Evolutionary conservation across 2,888 invertebrate genomes (phyloP).

Genomic region (Bedellia somnulentella): DNA sequence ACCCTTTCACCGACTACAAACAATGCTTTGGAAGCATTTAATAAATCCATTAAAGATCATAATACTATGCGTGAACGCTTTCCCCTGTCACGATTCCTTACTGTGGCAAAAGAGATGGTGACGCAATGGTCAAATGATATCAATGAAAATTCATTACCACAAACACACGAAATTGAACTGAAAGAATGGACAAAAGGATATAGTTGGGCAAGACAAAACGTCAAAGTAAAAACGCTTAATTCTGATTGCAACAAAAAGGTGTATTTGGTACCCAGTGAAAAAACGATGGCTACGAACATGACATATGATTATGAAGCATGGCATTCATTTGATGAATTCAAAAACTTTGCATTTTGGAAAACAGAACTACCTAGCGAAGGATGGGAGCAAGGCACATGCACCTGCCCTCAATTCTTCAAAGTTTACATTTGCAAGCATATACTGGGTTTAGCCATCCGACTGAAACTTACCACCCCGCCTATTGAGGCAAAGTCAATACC

Average conservation of each 20-base stretch:
- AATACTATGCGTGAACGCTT: conserved; percentile 9
- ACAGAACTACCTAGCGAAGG: conserved; percentile 3
- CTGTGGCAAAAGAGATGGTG: conserved; percentile 8
- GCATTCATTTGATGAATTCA: conserved; percentile 8
- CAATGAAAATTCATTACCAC: not conserved
- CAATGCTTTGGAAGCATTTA: conserved; percentile 10
- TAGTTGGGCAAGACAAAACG: conserved; percentile 2
- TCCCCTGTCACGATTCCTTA: conserved; percentile 10
- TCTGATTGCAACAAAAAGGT: not conserved
- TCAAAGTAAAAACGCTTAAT: not conserved
- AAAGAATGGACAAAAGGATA: conserved; percentile 9
- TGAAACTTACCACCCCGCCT: conserved; percentile 9
- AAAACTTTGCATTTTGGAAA: conserved; percentile 5
- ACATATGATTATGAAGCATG: not conserved
- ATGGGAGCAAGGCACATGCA: conserved; percentile 7
- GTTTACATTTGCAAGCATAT: conserved; percentile 10
- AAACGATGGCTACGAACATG: not conserved
- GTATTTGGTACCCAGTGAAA: not conserved
- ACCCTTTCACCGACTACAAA: conserved; percentile 7
- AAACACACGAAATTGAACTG: conserved; percentile 5
- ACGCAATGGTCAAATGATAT: conserved; percentile 9
- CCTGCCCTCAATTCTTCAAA: conserved; percentile 6
- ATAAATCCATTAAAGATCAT: conserved; percentile 9
- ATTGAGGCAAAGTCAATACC: conserved; percentile 8
- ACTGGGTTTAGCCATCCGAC: conserved; percentile 9